Conservation (phyloP, 2,888 invertebrate genomes). For the Drosophila sordidula region DNA sequence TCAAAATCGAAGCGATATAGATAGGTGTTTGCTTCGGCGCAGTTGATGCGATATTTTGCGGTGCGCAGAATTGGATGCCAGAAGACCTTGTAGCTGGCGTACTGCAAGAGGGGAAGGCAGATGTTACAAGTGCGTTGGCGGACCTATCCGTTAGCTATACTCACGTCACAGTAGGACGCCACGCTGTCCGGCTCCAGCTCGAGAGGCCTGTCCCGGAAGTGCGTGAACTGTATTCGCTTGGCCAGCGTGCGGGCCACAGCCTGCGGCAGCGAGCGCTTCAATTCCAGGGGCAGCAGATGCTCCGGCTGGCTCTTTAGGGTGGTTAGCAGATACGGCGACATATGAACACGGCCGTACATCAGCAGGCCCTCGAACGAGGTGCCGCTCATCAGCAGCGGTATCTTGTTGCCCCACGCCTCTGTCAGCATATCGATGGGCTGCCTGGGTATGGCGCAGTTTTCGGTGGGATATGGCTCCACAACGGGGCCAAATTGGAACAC, state of each 20-base stretch:
- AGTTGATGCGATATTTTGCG: constrained; percentile 63
- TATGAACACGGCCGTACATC: constrained; percentile 72
- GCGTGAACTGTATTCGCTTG: constrained; percentile 47
- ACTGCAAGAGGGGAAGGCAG: constrained; percentile 55
- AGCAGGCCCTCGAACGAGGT: constrained; percentile 83
- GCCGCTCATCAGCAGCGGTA: constrained; percentile 83
- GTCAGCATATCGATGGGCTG: constrained; percentile 71
- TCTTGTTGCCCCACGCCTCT: constrained; percentile 81
- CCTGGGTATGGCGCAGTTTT: constrained; percentile 73
- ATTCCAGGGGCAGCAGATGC: constrained; percentile 74
- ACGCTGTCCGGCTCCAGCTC: constrained; percentile 72
- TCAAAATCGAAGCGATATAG: constrained; percentile 84
- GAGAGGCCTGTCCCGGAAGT: constrained; percentile 79
- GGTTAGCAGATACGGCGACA: constrained; percentile 70
- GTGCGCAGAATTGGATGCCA: constrained; percentile 82
- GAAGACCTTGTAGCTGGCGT: constrained; percentile 82
- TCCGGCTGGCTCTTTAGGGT: constrained; percentile 69
- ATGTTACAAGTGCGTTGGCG: background rate
- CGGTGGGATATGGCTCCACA: constrained; percentile 80
- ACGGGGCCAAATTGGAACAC: constrained; percentile 82
- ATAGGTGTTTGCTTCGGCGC: constrained; percentile 74
- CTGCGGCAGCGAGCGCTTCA: constrained; percentile 60
- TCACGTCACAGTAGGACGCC: constrained; percentile 80
- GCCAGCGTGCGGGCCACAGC: constrained; percentile 64
- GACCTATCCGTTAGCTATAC: background rate